These are phyloP conservation scores for Apistogramma diplotaenia DNA, from an alignment of 2,113 vertebrate genomes.

Conservation along the genomic window DNA sequence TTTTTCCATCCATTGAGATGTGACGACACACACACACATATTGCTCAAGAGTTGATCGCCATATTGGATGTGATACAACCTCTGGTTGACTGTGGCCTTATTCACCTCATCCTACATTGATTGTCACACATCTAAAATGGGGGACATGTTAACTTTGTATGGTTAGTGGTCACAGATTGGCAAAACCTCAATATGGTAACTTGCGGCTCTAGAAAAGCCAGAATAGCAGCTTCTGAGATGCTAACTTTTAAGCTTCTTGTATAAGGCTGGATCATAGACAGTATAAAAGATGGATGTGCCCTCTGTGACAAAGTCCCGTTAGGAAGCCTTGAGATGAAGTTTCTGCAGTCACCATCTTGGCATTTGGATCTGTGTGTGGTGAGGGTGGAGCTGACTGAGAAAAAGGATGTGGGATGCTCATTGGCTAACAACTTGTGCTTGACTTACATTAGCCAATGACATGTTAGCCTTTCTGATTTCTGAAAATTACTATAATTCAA, in stretches of 20 bases:
- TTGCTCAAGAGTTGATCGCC: too few relatives aligned
- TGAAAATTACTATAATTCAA: not conserved
- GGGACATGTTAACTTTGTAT: too few relatives aligned
- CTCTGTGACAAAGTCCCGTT: not conserved
- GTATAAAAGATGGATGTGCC: not conserved
- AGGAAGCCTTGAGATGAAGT: not conserved
- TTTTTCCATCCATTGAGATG: too few relatives aligned
- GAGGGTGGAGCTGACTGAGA: not conserved
- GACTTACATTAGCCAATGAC: not conserved
- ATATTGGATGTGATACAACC: too few relatives aligned
- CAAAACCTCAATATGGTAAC: not conserved
- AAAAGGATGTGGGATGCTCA: not conserved
- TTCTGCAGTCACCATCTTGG: not conserved
- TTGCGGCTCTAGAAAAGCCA: not conserved
- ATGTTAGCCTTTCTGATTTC: not conserved
- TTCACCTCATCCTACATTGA: not conserved
- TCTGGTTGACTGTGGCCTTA: not conserved
- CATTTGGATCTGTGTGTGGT: not conserved
- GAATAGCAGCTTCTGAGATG: accelerated
- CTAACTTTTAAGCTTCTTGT: not conserved
- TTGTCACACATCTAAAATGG: not conserved
- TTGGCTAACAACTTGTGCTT: not conserved
- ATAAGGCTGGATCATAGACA: not conserved
- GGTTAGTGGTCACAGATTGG: too few relatives aligned
- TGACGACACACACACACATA: too few relatives aligned